Conservation (phyloP, 2,797 vertebrate genomes). For the Acrossocheilus fasciatus region DNA sequence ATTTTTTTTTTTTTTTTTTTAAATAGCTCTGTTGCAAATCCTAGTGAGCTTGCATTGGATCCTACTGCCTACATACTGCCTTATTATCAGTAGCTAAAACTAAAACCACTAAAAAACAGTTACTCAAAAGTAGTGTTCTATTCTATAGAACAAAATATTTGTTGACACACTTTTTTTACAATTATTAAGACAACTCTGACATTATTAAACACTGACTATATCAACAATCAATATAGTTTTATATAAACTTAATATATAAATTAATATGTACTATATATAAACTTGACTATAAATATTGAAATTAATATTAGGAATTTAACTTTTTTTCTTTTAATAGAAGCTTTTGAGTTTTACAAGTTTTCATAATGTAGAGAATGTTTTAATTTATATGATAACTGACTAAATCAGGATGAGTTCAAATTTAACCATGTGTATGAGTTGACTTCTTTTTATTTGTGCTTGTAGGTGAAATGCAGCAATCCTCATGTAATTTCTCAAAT, state of each 20-base stretch:
- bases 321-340: background rate
- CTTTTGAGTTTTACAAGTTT: background rate
- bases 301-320: background rate
- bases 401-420: background rate
- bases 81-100: background rate
- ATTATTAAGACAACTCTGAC: too few relatives aligned
- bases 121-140: too few relatives aligned
- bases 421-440: background rate
- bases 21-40: background rate
- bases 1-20: too few relatives aligned
- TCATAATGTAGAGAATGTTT: background rate
- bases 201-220: too few relatives aligned
- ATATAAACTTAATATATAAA: too few relatives aligned
- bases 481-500: background rate
- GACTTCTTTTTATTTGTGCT: background rate
- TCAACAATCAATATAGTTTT: too few relatives aligned
- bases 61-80: background rate
- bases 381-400: background rate
- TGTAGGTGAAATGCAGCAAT: too few relatives aligned
- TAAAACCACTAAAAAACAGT: background rate
- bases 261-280: too few relatives aligned
- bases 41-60: background rate
- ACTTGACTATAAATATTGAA: too few relatives aligned
- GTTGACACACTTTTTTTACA: background rate
- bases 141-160: too few relatives aligned